Conservation (phyloP, 2,888 invertebrate species). For the Allolobophora icterica region DNA sequence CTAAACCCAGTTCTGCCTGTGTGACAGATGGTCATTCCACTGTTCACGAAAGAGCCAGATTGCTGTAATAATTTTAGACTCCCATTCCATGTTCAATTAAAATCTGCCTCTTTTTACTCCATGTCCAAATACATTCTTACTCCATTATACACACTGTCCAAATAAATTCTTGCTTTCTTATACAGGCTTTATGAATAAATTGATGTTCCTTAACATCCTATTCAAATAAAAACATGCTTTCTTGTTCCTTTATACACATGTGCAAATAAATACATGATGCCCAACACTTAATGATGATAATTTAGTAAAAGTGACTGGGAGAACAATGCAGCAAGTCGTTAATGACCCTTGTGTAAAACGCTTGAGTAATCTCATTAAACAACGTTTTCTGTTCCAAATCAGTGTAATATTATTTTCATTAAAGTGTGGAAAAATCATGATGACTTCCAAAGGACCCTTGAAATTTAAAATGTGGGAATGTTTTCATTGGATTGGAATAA, state of each 20-base stretch:
- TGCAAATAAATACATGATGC: background rate
- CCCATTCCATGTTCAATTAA: conserved; percentile 1
- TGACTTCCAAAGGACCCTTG: background rate
- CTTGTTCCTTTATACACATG: background rate
- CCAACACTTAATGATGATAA: too few relatives aligned
- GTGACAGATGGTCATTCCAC: background rate
- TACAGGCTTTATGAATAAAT: background rate
- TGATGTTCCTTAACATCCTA: background rate
- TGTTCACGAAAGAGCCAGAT: background rate
- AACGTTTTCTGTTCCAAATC: too few relatives aligned
- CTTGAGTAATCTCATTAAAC: background rate
- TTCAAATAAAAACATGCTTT: background rate
- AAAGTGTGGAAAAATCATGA: background rate
- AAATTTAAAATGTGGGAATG: background rate
- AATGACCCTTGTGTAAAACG: background rate
- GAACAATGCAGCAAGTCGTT: too few relatives aligned
- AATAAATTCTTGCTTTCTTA: background rate
- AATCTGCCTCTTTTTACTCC: background rate
- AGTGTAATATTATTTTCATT: background rate
- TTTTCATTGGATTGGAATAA: background rate
- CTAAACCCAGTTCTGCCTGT: background rate
- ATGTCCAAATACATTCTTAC: background rate
- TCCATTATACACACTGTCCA: background rate
- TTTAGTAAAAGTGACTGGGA: too few relatives aligned
- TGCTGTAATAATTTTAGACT: background rate